Base-by-base conservation (phyloP, 2,113 vertebrate genomes). In the Cepphus grylle region DNA sequence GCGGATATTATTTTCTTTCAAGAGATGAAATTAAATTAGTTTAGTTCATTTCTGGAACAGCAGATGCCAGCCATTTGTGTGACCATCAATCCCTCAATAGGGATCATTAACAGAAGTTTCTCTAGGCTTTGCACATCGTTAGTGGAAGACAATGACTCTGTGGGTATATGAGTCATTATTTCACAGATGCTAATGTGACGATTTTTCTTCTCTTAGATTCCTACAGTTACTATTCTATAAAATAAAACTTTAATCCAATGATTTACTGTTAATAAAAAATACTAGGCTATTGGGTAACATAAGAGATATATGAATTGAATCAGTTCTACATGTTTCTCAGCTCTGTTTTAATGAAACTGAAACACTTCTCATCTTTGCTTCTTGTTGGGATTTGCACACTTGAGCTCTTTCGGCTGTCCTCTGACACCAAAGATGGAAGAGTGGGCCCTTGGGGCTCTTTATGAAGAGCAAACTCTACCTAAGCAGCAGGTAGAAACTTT, bases 21-120 rank as follows among this genome's bases (percentile, higher is more conserved):
- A 32, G 62, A 80, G 56, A 67, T 11, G 34, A 89, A 76, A 74
- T 79, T 55, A 73, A 66, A 91, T 62, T 59, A 27, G 36, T 62
- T 74, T 30, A 63, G 34, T 19, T 86, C 21, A 67, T 63, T 93
- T 65, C 77, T 81, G 77, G 40, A 92, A 66, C 69, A 93, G 82
- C 90, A 95, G 80, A 90, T 93, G 86, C 65, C 86, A 88, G 73
- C 55, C 47, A 34, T 92, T 92, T 84, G 13, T 94, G 72, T 84
- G 80, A 85, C 65, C 72, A 81, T 91, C 61, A 72, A 21, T 87
- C 73, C 52, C 56, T 72, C 70, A 74, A 19, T 0, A 79, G 52
- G 61, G 56, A 91, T 85, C 5, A 3, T 88, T 92, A 89, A 84
- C 6, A 4, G 86, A 91, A 77, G 38, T 63, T 77, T 93, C 77